These are phyloP conservation scores for Nasonia vitripennis DNA, from an alignment of 1,140 invertebrate genomes.

Conservation along the genomic window DNA sequence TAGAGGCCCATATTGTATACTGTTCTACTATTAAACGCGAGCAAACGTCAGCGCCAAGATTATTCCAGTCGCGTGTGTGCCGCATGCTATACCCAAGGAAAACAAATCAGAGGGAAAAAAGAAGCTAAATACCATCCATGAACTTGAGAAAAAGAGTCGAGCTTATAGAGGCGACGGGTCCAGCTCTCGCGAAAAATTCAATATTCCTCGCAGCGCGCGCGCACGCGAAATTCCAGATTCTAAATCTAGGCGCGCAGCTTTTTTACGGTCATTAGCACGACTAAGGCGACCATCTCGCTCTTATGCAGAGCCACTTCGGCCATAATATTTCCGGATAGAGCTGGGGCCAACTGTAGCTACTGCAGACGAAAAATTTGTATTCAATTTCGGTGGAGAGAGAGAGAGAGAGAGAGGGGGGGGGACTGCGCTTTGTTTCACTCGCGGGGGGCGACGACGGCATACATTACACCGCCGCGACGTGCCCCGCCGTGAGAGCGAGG, in stretches of 20 bases:
- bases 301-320: neutral
- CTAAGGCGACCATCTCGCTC: neutral
- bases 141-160: neutral
- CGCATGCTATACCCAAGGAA: neutral
- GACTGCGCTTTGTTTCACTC: conserved; percentile 19
- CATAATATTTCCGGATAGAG: neutral
- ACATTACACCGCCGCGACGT: neutral
- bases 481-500: neutral
- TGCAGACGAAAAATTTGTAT: conserved; percentile 33
- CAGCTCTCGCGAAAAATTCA: neutral
- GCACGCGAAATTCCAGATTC: neutral
- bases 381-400: conserved; percentile 24
- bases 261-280: conserved; percentile 35
- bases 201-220: neutral
- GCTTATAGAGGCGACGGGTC: neutral
- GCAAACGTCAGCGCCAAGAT: neutral
- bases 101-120: neutral
- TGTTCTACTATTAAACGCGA: no score
- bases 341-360: neutral
- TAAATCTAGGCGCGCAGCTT: neutral
- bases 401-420: no score
- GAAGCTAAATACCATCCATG: neutral
- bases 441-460: neutral
- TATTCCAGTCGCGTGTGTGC: neutral
- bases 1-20: no score